Percentiles rank a stretch among this genome's conserved stretches.
These are phyloP conservation scores for Omphaloscelis lunosa DNA, from an alignment of 2,888 invertebrate species.

Conservation along the genomic window DNA sequence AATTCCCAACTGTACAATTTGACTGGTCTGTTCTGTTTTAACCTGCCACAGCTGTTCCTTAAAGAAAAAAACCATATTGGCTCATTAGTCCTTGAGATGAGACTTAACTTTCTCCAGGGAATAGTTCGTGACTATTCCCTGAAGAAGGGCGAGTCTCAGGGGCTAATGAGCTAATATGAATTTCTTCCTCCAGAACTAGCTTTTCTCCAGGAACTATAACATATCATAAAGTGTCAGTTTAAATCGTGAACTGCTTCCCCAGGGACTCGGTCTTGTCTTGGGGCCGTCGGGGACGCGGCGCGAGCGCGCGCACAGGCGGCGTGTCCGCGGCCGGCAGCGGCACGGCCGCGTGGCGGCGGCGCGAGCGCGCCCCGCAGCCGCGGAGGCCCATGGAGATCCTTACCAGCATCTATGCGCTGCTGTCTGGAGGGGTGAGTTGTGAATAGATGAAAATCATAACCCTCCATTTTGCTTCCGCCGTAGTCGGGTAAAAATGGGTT, in stretches of 20 bases:
- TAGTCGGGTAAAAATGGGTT: too few relatives aligned
- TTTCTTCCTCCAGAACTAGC: background rate
- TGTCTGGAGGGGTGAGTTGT: constrained; percentile 86
- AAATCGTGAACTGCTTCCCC: constrained; percentile 23
- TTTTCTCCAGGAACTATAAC: background rate
- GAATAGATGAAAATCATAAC: background rate
- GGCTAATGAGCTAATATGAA: background rate
- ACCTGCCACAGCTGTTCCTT: background rate
- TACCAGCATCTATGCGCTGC: constrained; percentile 89
- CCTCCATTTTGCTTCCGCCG: too few relatives aligned
- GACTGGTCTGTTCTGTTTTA: background rate
- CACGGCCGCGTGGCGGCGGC: constrained; percentile 85
- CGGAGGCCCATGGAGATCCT: constrained; percentile 90
- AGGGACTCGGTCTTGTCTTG: constrained; percentile 86
- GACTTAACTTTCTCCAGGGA: background rate
- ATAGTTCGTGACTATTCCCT: background rate
- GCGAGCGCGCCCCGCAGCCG: constrained; percentile 86
- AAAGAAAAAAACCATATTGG: background rate
- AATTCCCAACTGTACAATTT: background rate
- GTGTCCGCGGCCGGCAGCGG: constrained; percentile 76
- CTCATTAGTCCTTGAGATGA: background rate
- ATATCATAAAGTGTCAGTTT: background rate
- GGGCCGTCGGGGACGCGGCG: constrained; percentile 77
- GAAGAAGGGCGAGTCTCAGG: background rate
- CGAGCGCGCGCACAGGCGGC: constrained; percentile 71